Base-by-base conservation (phyloP, 2,888 invertebrate genomes). In the Syritta pipiens region DNA sequence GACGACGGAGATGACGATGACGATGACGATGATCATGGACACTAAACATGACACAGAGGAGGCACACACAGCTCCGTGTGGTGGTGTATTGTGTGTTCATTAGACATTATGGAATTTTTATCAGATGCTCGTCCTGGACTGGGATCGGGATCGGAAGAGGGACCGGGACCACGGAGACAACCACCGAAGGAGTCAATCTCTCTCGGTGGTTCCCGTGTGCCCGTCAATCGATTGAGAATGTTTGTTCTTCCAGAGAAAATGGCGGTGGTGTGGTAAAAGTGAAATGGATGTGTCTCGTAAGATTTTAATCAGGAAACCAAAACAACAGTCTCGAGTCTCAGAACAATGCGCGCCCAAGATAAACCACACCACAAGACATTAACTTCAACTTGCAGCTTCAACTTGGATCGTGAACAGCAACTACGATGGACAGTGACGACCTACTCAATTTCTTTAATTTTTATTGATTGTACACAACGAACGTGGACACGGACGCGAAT, bases 41-140 rank as follows among this genome's bases (percentile, higher is more conserved):
- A 72, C 77, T 57, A 72, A 72, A 77, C 77, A 77, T 77, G 77
- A 72, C 77, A 72, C 46, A 72, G 37, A 53, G 53, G 51, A 12
- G 17, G 35, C n/a, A 28, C 44, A 28, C 53, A 3, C 14, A n/a
- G 3, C 7, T 10, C 28, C 4, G 26, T 28, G 28, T 22, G 6
- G 60, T 68, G 59, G 60, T 62, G 79, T 57, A 79, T 79, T 72
- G 72, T 74, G 55, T 79, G 79, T 75, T 81, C 81, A 81, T 81
- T 81, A 81, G 81, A 81, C 81, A 75, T 81, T 81, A 81, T 81
- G 81, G 81, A 75, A 81, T 81, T 81, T 81, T 81, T 81, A 79
- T 79, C 79, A 79, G 79, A 79, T 67, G 42, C 46, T 28, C 28
- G n/a, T n/a, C n/a, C n/a, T n/a, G 44, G 35, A 46, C 5, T 7